These are phyloP conservation scores for Mus minutoides DNA, from an alignment of 2,797 vertebrate genomes.

Conservation along the genomic window DNA sequence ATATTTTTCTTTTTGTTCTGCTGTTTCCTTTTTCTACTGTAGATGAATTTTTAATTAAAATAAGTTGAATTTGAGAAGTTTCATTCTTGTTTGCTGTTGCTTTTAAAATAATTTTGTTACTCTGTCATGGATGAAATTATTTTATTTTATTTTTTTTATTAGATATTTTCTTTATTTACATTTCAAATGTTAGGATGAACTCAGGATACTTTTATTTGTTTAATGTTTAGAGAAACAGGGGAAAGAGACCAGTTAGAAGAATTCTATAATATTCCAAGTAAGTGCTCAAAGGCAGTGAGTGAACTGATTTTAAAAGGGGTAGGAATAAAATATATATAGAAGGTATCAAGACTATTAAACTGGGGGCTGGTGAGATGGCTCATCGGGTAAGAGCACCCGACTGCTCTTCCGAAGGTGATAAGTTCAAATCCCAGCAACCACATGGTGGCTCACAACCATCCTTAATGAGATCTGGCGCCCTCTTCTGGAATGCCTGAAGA, in stretches of 20 bases:
- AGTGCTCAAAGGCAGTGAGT: background rate
- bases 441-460: no score
- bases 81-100: background rate
- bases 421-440: no score
- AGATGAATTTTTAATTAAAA: slow-evolving; percentile 46
- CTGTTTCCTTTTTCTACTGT: slow-evolving; percentile 17
- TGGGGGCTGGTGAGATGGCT: no score
- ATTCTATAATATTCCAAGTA: slow-evolving; percentile 39
- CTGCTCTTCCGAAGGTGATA: no score
- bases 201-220: background rate
- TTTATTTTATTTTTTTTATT: background rate
- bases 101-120: slow-evolving; percentile 6
- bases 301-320: background rate
- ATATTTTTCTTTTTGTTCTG: slow-evolving; percentile 46
- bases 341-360: background rate
- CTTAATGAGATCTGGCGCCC: no score
- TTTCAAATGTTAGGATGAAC: no score
- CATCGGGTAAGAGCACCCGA: no score
- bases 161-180: no score
- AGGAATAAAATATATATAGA: background rate
- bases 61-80: slow-evolving; percentile 28
- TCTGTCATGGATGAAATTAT: slow-evolving; percentile 33
- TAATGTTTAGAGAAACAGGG: background rate
- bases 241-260: background rate
- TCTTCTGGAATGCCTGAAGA: no score